Percentiles rank a stretch among this genome's conserved stretches.
These are phyloP conservation scores for Limnodromus scolopaceus DNA, from an alignment of 2,797 vertebrate species.

Conservation along the genomic window DNA sequence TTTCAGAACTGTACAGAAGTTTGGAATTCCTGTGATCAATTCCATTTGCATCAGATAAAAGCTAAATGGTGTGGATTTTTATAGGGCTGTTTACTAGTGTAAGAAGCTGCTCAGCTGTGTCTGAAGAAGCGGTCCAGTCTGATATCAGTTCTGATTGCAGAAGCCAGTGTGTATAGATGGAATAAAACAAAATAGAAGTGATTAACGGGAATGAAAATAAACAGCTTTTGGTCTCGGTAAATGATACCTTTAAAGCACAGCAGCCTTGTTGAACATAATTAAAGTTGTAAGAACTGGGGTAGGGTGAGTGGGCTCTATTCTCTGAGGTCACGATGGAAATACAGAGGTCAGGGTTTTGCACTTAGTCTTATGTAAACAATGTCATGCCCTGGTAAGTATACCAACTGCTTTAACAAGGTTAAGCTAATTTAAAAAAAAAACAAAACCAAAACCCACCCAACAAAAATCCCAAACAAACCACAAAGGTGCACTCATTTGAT, in stretches of 20 bases:
- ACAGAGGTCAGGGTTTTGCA: constrained; percentile 77
- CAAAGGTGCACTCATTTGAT: neutral
- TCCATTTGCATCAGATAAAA: neutral
- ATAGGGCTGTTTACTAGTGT: neutral
- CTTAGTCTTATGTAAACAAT: constrained; percentile 78
- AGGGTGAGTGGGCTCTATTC: constrained; percentile 57
- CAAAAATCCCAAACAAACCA: neutral
- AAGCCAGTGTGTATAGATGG: neutral
- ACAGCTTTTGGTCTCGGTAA: constrained; percentile 62
- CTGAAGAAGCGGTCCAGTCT: neutral
- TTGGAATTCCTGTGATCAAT: neutral
- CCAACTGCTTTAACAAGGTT: constrained; percentile 59
- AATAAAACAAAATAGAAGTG: constrained; percentile 27
- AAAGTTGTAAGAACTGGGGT: constrained; percentile 51
- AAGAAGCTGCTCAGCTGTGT: neutral
- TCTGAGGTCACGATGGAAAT: constrained; percentile 73
- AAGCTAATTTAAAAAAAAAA: neutral
- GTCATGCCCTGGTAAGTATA: constrained; percentile 70
- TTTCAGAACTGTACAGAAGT: neutral
- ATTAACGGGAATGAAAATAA: constrained; percentile 56
- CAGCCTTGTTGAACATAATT: constrained; percentile 56
- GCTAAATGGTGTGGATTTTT: neutral
- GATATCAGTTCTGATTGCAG: neutral
- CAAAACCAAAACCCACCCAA: neutral
- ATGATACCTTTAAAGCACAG: constrained; percentile 48